Percentiles rank a stretch among this genome's conserved stretches.
phyloP scores from a whole-genome alignment of 2,888 invertebrate species.

The Melipona beecheii region DNA sequence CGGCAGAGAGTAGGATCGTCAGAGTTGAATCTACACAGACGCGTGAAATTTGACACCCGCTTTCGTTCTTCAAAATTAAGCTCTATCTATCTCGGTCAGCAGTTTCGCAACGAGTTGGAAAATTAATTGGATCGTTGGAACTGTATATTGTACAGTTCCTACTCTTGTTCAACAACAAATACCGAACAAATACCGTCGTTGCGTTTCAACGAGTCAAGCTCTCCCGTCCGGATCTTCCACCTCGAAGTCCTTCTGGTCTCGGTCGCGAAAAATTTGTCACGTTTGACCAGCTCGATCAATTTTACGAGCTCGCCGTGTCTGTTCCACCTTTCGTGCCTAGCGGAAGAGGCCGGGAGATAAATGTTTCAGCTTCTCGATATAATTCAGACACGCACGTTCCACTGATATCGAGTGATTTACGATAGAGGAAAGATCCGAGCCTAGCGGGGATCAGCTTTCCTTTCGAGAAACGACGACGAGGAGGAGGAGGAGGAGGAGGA shows the following conservation, averaged over 20 bases:
- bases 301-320: not conserved
- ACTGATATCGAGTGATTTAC: slow-evolving; percentile 27
- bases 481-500: not conserved
- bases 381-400: slow-evolving; percentile 19
- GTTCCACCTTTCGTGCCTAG: not conserved
- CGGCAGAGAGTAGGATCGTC: not conserved
- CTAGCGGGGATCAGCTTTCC: not conserved
- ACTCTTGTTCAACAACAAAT: too few relatives aligned
- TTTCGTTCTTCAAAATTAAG: not conserved
- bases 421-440: not conserved
- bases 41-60: not conserved
- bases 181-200: too few relatives aligned
- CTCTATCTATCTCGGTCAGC: not conserved
- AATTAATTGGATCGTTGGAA: not conserved
- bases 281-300: not conserved
- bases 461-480: not conserved
- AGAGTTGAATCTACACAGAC: not conserved
- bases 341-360: not conserved
- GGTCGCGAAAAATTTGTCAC: not conserved
- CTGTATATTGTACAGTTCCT: too few relatives aligned
- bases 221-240: too few relatives aligned
- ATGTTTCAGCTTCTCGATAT: slow-evolving; percentile 13
- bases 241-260: not conserved
- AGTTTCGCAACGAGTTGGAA: not conserved
- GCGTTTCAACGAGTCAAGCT: too few relatives aligned